Base-by-base conservation (phyloP, 2,888 invertebrate genomes). In the Nyleta sp. region DNA sequence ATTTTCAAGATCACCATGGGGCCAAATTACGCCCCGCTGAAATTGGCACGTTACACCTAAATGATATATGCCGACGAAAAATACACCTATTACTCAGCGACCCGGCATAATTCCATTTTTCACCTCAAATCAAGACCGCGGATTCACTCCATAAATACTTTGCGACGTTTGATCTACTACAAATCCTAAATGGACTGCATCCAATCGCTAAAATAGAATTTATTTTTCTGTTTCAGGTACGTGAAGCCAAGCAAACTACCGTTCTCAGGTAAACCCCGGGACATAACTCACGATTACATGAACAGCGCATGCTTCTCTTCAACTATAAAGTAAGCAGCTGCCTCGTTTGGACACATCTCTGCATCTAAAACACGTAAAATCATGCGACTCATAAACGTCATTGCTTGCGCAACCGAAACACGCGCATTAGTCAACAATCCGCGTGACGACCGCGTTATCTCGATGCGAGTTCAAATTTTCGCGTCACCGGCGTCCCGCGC, bases 1-100 rank as follows among this genome's bases (percentile, higher is more conserved):
- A 68, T 68, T 68, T 68, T 55, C 40, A 40, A 24, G 48, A 68
- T 62, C 75, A 74, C 60, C 74, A 74, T 60, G 60, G 68, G 55
- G 68, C 75, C 62, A 68, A 75, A 75, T 68, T 75, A 62, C 48
- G 38, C 68, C 48, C 55, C 68, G 62, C 75, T 62, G 73, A 73
- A 73, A 73, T 65, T 67, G 68, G 75, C 40, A 53, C 44, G 60
- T 74, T 46, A 65, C 44, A 17, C 40, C 31, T 20, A 42, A 46
- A 59, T 44, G 60, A 74, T 60, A 38, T 15, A 67, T 53, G 33
- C 15, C 10, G 28, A 35, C 28, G 44, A 60, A 38, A 46, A 67
- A 48, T n/a, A 52, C 40, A 10, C 52, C 46, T 60, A 53, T 67
- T 67, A 60, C 46, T 67, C 22, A 74, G 52, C 38, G 8, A 15